phyloP scores from a whole-genome alignment of 1,140 invertebrate species.

The Pygmarrhopalites habei region DNA sequence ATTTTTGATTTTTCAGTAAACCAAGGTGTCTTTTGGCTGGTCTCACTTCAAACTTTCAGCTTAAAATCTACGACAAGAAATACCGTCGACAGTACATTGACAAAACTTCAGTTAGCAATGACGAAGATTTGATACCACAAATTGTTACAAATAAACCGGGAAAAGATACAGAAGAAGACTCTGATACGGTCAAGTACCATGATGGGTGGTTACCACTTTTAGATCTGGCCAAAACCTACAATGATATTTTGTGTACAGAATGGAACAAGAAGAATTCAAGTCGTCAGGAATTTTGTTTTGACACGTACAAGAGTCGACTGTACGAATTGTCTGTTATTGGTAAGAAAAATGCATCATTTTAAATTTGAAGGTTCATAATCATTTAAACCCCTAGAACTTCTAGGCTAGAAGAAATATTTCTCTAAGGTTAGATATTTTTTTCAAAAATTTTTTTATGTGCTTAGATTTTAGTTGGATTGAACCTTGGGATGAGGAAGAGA shows the following conservation, averaged over 20 bases:
- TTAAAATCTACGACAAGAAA: slow-evolving; percentile 2
- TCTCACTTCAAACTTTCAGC: neutral
- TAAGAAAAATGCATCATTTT: too few species aligned
- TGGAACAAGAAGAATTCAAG: neutral
- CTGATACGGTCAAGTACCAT: neutral
- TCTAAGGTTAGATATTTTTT: neutral
- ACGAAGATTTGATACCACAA: neutral
- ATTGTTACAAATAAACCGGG: neutral
- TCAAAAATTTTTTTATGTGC: neutral
- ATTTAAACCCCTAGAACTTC: neutral
- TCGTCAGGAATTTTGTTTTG: too few species aligned
- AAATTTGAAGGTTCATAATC: neutral
- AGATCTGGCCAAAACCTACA: neutral
- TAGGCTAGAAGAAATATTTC: neutral
- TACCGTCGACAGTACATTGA: neutral
- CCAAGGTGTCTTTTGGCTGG: neutral
- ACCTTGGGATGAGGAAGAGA: neutral
- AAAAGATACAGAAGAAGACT: neutral
- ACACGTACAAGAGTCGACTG: too few species aligned
- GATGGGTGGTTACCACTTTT: too few species aligned
- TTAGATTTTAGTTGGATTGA: neutral
- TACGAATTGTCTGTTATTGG: too few species aligned
- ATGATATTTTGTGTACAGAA: neutral
- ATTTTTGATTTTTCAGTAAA: neutral
- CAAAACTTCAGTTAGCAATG: neutral